phyloP scores from a whole-genome alignment of 2,113 vertebrate species.

The Blennius ocellaris region DNA sequence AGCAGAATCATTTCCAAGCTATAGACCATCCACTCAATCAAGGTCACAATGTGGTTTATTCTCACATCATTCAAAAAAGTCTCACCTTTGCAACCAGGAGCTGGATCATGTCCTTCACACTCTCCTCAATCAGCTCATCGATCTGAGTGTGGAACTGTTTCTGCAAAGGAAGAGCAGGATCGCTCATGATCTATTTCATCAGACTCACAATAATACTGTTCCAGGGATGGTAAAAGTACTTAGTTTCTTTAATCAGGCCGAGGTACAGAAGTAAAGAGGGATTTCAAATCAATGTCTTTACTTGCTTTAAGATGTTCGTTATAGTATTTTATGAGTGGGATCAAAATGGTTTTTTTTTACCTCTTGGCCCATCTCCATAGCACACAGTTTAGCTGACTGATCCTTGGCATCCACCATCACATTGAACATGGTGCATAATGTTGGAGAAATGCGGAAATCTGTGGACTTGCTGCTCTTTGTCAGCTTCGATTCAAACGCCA shows the following conservation, averaged over 20 bases:
- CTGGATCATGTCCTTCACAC: conserved; percentile 99
- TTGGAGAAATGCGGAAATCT: conserved; percentile 98
- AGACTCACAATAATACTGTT: no score
- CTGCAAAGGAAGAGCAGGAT: conserved; percentile 72
- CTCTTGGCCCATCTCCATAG: conserved; percentile 99
- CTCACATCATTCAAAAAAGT: background rate
- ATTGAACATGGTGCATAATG: conserved; percentile 99
- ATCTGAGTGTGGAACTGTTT: conserved; percentile 98
- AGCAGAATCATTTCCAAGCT: background rate
- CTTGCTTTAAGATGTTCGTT: no score
- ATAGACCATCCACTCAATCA: background rate
- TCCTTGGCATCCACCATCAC: conserved; percentile 99
- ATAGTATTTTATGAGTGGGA: no score
- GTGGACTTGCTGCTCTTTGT: conserved; percentile 98
- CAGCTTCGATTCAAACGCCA: conserved; percentile 99
- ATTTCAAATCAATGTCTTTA: no score
- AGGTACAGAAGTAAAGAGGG: no score
- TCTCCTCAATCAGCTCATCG: conserved; percentile 99
- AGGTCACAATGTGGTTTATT: background rate
- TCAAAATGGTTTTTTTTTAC: conserved; percentile 72
- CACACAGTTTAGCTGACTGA: conserved; percentile 98
- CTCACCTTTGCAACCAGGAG: conserved; percentile 97
- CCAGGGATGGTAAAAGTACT: no score
- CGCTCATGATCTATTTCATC: no score
- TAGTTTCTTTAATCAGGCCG: no score